Conservation (phyloP, 2,888 invertebrate species). For the Caenorhabditis sulstoni region DNA sequence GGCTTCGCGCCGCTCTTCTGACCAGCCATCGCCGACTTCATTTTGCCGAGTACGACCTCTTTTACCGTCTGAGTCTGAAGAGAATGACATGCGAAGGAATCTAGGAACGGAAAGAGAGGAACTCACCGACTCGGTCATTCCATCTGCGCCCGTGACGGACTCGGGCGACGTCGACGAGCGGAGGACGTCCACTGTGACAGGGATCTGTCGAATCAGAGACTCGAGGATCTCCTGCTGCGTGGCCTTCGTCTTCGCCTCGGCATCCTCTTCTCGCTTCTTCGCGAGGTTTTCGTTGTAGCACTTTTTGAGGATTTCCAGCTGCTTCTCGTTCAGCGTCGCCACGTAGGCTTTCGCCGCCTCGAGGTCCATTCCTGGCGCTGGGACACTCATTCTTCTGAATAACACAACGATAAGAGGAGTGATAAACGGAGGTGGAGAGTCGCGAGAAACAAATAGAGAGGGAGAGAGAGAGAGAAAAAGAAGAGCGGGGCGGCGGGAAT, state of each 20-base stretch:
- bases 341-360: conserved; percentile 15
- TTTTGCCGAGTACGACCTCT: conserved; percentile 32
- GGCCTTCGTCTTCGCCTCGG: background rate
- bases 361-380: background rate
- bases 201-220: conserved; percentile 7
- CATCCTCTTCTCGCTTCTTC: background rate
- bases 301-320: conserved; percentile 17
- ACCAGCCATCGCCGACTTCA: background rate
- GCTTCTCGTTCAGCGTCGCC: background rate
- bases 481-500: background rate
- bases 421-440: no score
- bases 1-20: background rate
- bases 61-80: conserved; percentile 33
- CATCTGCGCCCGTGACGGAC: conserved; percentile 2
- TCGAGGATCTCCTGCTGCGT: conserved; percentile 38
- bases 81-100: no score
- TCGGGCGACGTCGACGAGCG: conserved; percentile 31
- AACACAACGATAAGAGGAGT: background rate
- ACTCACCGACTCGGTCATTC: conserved; percentile 2
- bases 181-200: conserved; percentile 32
- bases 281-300: background rate
- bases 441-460: background rate
- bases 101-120: background rate
- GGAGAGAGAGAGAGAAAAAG: background rate
- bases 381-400: conserved; percentile 24